These are phyloP conservation scores for Alfaro cultratus DNA, from an alignment of 2,797 vertebrate species.

Conservation along the genomic window DNA sequence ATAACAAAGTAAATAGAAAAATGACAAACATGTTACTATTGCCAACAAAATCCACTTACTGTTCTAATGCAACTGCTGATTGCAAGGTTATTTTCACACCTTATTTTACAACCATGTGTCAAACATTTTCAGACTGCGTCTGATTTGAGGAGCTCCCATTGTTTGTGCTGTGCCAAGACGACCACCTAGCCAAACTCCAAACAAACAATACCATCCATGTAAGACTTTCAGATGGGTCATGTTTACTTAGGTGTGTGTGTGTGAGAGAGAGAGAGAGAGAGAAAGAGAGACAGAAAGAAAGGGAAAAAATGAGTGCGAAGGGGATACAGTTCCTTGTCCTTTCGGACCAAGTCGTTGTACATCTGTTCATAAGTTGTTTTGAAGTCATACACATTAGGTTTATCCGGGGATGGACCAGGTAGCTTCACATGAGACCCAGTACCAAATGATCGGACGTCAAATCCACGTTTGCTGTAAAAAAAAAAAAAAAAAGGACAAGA, in stretches of 20 bases:
- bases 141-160: constrained; percentile 18
- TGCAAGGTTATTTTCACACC: constrained; percentile 7
- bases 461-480: constrained; percentile 92
- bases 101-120: constrained; percentile 27
- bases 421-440: constrained; percentile 98
- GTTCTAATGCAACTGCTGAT: constrained; percentile 2
- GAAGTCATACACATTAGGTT: constrained; percentile 99
- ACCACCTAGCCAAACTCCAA: constrained; percentile 9
- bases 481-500: constrained; percentile 60
- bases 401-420: constrained; percentile 97
- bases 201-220: constrained; percentile 13
- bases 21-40: background rate
- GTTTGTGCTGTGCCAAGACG: constrained; percentile 21
- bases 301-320: constrained; percentile 45
- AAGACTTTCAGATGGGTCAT: background rate
- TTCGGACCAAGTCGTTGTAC: constrained; percentile 99
- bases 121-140: constrained; percentile 24
- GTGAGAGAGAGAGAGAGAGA: background rate
- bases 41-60: constrained; percentile 42
- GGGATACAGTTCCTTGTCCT: constrained; percentile 99
- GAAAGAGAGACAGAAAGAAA: background rate
- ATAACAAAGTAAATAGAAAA: background rate
- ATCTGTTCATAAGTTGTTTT: constrained; percentile 99
- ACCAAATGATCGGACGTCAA: constrained; percentile 96
- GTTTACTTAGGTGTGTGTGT: constrained; percentile 28